Evolutionary conservation across 1,140 invertebrate genomes (phyloP).

Genomic region (Drosophila arawakana): DNA sequence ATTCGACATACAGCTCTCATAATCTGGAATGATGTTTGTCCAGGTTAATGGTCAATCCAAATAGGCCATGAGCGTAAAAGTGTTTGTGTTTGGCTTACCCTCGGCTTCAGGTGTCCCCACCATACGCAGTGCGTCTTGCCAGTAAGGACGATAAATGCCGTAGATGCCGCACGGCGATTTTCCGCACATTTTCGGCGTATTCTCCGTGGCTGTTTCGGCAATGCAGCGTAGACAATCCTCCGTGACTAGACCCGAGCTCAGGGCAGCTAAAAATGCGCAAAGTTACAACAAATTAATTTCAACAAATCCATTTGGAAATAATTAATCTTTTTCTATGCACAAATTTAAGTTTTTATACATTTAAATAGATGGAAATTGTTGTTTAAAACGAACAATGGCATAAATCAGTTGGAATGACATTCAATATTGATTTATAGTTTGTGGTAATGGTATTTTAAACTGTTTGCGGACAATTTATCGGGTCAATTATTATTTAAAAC

Average conservation of each 20-base stretch:
- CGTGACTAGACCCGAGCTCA: neutral
- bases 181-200: conserved; percentile 44
- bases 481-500: no score
- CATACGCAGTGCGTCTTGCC: conserved; percentile 56
- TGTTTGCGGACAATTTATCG: no score
- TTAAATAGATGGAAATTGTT: no score
- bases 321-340: neutral
- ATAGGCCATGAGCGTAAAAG: conserved; percentile 8
- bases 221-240: conserved; percentile 60
- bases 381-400: no score
- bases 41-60: conserved; percentile 12
- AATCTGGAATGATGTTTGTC: conserved; percentile 41
- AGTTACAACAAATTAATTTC: neutral
- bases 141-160: conserved; percentile 70
- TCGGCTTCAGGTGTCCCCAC: neutral
- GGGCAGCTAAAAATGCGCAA: conserved; percentile 1
- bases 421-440: no score
- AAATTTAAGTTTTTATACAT: neutral
- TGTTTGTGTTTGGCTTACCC: conserved; percentile 33
- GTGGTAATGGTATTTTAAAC: no score
- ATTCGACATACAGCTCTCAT: conserved; percentile 50
- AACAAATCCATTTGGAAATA: neutral
- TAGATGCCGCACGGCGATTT: conserved; percentile 62
- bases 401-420: no score
- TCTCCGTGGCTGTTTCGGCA: conserved; percentile 46